Evolutionary conservation across 1,140 invertebrate genomes (phyloP), one percentile per base, ranked within the genome.

Genomic region (Oppia nitens): DNA sequence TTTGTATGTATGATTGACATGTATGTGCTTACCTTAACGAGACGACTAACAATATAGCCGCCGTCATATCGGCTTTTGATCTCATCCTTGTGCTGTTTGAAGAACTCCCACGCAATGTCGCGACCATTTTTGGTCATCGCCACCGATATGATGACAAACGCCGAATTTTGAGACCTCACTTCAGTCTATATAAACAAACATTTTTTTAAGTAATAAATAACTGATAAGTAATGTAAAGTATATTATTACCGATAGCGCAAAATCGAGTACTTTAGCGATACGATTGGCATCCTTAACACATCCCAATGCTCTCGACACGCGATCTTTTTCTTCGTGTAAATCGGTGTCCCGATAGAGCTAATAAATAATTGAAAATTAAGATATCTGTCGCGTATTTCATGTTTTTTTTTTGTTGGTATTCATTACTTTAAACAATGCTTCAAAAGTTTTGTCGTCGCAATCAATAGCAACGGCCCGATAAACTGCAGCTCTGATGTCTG

Each of bases 251-350:
- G 58, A 57, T 6, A 62, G 9, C 2, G 61, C 1, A 27, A 62
- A 62, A 4, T 62, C 77, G 0, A 95, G 73, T 20, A 90, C 84
- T 65, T 81, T 78, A 9, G 77, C 74, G 40, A 93, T 74, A 23
- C 91, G 71, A 26, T 74, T 73, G 2, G 79, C 73, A 68, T 91
- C 80, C 51, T 78, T 78, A 20, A 85, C 79, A 45, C 81, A 79
- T 25, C 88, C 90, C 21, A 96, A 76, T 0, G 85, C 78, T 45
- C 84, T 73, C 25, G 84, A 79, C 64, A 95, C 86, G 65, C 91
- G 78, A 66, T 91, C 83, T 70, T 92, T 92, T 68, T 97, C 90
- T 72, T 97, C 92, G 61, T 89, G 84, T 55, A 94, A 75, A 71
- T 92, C 88, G 9, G 83, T 79, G 25, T 62, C 27, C 20, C 32